Evolutionary conservation across 2,797 vertebrate genomes (phyloP).

Genomic region (Coreius guichenoti): DNA sequence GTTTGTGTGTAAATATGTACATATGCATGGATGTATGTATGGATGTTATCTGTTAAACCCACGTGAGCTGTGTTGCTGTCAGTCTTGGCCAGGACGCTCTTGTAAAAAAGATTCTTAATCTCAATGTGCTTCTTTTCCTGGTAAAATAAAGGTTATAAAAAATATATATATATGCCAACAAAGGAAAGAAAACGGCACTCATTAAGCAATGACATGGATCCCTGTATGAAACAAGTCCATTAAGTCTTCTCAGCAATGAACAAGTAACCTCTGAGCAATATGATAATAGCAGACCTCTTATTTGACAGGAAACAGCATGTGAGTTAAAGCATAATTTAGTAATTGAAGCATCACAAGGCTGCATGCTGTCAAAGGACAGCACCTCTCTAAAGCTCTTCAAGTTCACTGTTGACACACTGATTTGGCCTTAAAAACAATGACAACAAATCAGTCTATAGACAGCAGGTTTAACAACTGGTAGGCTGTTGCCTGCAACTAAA

Average conservation of each 20-base stretch:
- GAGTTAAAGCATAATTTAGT: neutral
- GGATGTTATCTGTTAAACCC: too few species aligned
- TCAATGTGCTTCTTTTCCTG: too few species aligned
- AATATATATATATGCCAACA: neutral
- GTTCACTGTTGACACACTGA: neutral
- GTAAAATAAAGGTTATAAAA: too few species aligned
- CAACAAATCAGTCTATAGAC: neutral
- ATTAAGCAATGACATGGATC: neutral
- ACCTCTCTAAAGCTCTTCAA: neutral
- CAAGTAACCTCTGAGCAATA: constrained; percentile 5
- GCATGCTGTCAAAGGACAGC: neutral
- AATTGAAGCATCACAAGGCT: neutral
- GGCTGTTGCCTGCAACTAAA: neutral
- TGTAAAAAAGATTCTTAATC: too few species aligned
- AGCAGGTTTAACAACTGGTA: neutral
- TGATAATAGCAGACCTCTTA: neutral
- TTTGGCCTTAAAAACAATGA: neutral
- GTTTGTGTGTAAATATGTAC: too few species aligned
- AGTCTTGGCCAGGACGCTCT: too few species aligned
- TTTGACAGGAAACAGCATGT: neutral
- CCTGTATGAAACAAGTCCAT: neutral
- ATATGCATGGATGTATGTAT: too few species aligned
- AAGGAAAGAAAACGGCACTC: neutral
- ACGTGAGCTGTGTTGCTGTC: too few species aligned
- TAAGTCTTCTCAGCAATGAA: constrained; percentile 7